phyloP scores from a whole-genome alignment of 2,797 vertebrate species.

The Morus bassanus region DNA sequence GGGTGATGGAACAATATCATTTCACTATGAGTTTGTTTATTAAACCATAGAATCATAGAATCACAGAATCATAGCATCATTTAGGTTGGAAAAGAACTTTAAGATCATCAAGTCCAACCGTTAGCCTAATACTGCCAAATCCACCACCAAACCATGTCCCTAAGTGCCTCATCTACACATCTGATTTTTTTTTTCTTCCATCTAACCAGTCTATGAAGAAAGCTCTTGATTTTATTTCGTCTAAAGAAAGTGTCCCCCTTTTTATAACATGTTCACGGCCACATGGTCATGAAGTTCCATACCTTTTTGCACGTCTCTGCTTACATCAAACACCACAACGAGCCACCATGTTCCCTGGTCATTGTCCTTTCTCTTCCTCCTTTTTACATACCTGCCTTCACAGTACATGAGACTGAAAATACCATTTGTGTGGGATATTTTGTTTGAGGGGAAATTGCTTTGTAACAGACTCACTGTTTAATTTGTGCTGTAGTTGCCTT shows the following conservation, averaged over 20 bases:
- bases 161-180: neutral
- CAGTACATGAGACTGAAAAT: neutral
- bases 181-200: neutral
- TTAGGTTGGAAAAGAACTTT: neutral
- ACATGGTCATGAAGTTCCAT: neutral
- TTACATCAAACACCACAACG: constrained; percentile 2
- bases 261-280: neutral
- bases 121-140: neutral
- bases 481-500: neutral
- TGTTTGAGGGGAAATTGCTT: neutral
- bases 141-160: neutral
- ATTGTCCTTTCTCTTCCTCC: neutral
- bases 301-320: neutral
- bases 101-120: neutral
- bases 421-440: neutral
- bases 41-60: neutral
- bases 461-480: neutral
- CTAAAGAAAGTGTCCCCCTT: neutral
- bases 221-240: constrained; percentile 6
- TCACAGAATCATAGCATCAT: neutral
- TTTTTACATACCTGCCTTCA: neutral
- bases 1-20: neutral
- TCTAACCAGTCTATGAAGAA: constrained; percentile 4
- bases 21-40: constrained; percentile 47
- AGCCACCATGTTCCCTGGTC: neutral